Base-by-base conservation (phyloP, 1,140 invertebrate genomes). In the Drosophila simulans region DNA sequence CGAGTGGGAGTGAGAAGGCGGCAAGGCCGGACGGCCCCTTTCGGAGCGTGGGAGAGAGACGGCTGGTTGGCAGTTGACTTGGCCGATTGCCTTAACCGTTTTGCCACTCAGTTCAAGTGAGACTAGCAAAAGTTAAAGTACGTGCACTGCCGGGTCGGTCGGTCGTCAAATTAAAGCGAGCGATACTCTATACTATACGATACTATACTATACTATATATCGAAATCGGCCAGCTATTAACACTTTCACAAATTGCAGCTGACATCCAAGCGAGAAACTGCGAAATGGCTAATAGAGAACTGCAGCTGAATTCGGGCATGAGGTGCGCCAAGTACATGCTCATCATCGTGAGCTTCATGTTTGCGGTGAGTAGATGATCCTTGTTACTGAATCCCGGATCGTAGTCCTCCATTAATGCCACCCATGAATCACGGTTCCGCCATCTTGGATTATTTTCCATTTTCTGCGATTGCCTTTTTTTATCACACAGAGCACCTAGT, bases 321-420 rank as follows among this genome's bases (percentile, higher is more conserved):
- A 94, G 94, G 74, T 96, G 95, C 91, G 95, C 97, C 75, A 97
- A 97, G 92, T 97, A 96, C 79, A 95, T 98, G 92, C 93, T 98
- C 35, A 95, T 96, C 77, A 94, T 95, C 43, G 95, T 97, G 75
- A 97, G 97, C 92, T 95, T 96, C 48, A 94, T 97, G 79, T 97
- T 98, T 93, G 95, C 97, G 95, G 97, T 97, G 91, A 95, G 96
- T 96, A 15, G 46, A 53, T 68, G 1, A 31, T 31, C 27, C 7
- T 31, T 1, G 1, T 1, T 8, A 7, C 27, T 31, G 27, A 1
- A 31, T 31, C 70, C 69, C 65, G 22, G 1, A 3, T 17, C 3
- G 5, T 39, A 39, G 17, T 37, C 13, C 25, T 27, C 5, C 2
- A 43, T 2, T 17, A 20, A n/a, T 42, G n/a, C 15, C 13, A 25